phyloP scores from a whole-genome alignment of 2,797 vertebrate species.

The Muscicapa striata region DNA sequence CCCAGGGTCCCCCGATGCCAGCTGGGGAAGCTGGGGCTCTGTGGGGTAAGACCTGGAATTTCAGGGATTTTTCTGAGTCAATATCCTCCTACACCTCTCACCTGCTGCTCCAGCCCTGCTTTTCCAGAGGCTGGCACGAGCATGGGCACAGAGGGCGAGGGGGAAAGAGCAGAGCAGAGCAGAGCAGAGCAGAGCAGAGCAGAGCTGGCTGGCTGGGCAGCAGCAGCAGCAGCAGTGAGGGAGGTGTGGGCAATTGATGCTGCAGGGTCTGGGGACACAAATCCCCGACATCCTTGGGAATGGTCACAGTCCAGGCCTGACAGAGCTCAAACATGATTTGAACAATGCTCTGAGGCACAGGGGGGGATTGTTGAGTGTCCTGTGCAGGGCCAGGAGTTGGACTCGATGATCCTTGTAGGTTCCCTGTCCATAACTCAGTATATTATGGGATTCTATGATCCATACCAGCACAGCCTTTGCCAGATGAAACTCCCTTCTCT shows the following conservation, averaged over 20 bases:
- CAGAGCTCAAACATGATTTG: not conserved
- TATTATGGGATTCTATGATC: not conserved
- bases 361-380: not conserved
- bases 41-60: not conserved
- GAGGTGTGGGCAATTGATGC: not conserved
- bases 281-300: not conserved
- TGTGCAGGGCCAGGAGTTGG: not conserved
- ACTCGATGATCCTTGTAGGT: not conserved
- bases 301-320: not conserved
- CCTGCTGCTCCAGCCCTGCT: not conserved
- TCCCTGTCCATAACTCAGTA: not conserved
- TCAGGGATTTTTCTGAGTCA: not conserved
- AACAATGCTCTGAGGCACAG: not conserved
- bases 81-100: not conserved
- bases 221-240: not conserved
- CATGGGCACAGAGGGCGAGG: not conserved
- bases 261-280: not conserved
- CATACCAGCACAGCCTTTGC: fast-evolving
- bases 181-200: not conserved
- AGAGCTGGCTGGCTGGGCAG: not conserved
- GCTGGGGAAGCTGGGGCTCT: not conserved
- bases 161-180: not conserved
- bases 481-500: fast-evolving
- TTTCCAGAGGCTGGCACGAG: not conserved
- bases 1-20: not conserved